Evolutionary conservation across 2,888 invertebrate genomes (phyloP), one percentile per base, ranked within the genome.

Genomic region (Seira sanloemensis): DNA sequence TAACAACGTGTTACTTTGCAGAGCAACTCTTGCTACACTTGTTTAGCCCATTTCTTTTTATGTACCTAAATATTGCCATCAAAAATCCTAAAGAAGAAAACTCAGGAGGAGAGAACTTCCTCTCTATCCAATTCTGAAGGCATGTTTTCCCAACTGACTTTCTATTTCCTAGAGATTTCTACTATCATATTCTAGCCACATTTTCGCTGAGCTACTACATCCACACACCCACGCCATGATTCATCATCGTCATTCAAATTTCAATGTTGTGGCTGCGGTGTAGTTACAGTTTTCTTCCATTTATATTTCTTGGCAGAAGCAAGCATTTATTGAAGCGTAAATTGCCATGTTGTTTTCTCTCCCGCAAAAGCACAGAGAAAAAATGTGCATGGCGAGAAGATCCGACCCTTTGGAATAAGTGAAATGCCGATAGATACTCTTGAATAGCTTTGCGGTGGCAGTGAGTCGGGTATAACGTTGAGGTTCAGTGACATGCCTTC

Each of bases 321-420:
- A 25, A 27, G 65, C 81, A 81, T n/a, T 81, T 81, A 81, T 75
- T 81, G 81, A 81, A 81, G 81, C 81, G 81, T 81, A 81, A 81
- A 81, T 81, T 71, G 69, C 69, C 81, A 81, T 74, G 68, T 74
- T 46, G 68, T 78, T 21, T 19, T n/a, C 2, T 62, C n/a, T 21
- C 62, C 1, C 18, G 23, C 4, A 23, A 9, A 62, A 62, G n/a
- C 18, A 62, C 9, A 19, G 1, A 1, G 9, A 7, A 18, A 7
- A 62, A 19, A 62, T 62, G 58, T 58, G 58, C n/a, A 58, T 58
- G 58, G 19, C 19, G 62, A 18, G 18, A 73, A 18, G 19, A n/a
- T n/a, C n/a, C n/a, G n/a, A n/a, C n/a, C n/a, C n/a, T n/a, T n/a
- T n/a, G 21, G 19, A 73, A 73, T 58, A 73, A n/a, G 72, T 72